A percentile compares a stretch with the other conserved stretches of the same genome.
phyloP scores from a whole-genome alignment of 2,113 vertebrate genomes.

The Albula goreensis region DNA sequence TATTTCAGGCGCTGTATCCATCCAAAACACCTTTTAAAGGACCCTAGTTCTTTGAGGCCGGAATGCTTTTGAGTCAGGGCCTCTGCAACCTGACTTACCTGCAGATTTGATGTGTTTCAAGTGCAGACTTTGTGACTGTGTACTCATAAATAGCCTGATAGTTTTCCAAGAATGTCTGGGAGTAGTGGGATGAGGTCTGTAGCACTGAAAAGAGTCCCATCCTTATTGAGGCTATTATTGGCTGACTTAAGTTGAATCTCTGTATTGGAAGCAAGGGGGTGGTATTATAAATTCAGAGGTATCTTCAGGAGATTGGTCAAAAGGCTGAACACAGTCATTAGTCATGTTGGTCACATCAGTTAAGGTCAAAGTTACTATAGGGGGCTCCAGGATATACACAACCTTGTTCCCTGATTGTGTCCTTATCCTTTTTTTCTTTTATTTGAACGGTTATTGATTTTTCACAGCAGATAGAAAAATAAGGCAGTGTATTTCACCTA shows the following conservation, averaged over 20 bases:
- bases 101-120: not conserved
- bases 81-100: constrained; percentile 5
- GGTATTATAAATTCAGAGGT: constrained; percentile 6
- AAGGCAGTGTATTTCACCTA: no score
- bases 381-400: constrained; percentile 30
- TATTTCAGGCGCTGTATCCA: constrained; percentile 41
- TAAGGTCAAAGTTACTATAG: constrained; percentile 10
- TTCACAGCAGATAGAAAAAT: no score
- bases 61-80: constrained; percentile 31
- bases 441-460: no score
- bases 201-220: not conserved
- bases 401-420: constrained; percentile 41
- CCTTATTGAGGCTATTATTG: not conserved
- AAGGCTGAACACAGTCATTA: not conserved
- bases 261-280: not conserved
- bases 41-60: constrained; percentile 41
- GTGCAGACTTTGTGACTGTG: not conserved
- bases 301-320: not conserved
- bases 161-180: constrained; percentile 18
- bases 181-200: not conserved
- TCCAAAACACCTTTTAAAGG: constrained; percentile 29
- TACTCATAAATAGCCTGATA: constrained; percentile 7
- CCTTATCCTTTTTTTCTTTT: constrained; percentile 18
- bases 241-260: not conserved
- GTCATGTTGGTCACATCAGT: not conserved